Evolutionary conservation across 2,113 vertebrate genomes (phyloP), one percentile per base, ranked within the genome.

Genomic region (Crocuta crocuta): DNA sequence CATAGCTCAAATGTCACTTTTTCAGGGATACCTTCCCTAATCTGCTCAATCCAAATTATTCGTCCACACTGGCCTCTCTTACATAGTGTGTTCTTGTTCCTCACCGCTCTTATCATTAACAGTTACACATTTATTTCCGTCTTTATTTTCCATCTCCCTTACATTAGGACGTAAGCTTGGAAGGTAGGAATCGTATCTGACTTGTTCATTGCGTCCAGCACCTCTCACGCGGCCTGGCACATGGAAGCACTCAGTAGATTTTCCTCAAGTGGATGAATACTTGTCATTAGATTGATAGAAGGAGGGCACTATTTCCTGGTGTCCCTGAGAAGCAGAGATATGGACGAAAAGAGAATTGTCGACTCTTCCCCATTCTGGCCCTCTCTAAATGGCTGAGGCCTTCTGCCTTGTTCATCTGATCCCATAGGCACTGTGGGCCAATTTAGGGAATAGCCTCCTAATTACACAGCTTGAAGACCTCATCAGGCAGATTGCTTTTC

Each of bases 391-490:
- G n/a, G 61, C 80, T 39, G 84, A 83, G 86, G 31, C 73, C 45
- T 97, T 94, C 83, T 1, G 35, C 76, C 95, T 92, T 89, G 85
- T 96, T 98, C 92, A 76, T 97, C 95, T 96, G 89, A 96, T 96
- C 87, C 95, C 90, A 43, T 55, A 63, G 96, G 91, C 95, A 89
- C 68, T n/a, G 33, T 21, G n/a, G 89, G 91, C 95, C 97, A 98
- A 95, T 97, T 98, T 94, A 95, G 85, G 97, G 97, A 97, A 97
- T 95, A 86, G 95, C 91, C 91, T 98, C 93, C 97, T 98, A 97
- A 97, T 98, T 97, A 95, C 98, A 97, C 95, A 98, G 98, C 95
- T 98, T 97, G 97, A 98, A 97, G 96, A 96, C 93, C 96, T 98
- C 97, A 98, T 98, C 98, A 97, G 89, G 93, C 95, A 97, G 97